Evolutionary conservation across 2,113 vertebrate genomes (phyloP).

Genomic region (Austrofundulus limnaeus): DNA sequence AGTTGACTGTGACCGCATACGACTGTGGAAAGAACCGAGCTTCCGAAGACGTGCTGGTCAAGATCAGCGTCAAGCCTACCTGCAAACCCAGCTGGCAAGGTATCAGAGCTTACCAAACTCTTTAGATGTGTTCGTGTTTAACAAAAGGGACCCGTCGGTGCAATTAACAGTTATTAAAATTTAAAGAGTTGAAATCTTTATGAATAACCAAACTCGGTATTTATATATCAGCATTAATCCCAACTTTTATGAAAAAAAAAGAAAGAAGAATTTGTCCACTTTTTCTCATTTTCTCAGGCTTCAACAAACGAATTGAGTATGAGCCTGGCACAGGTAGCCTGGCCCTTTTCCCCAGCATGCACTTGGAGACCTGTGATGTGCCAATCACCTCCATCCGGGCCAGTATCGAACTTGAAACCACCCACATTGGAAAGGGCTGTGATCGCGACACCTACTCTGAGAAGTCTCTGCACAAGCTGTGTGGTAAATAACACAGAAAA

Average conservation of each 20-base stretch:
- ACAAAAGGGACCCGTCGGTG: not conserved
- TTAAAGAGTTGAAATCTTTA: constrained; percentile 18
- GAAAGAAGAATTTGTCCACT: too few species aligned
- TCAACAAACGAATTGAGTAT: constrained; percentile 93
- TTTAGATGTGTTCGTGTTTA: constrained; percentile 33
- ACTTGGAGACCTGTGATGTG: constrained; percentile 91
- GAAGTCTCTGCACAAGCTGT: constrained; percentile 94
- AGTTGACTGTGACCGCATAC: constrained; percentile 93
- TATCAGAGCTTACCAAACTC: constrained; percentile 55
- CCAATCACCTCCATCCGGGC: constrained; percentile 88
- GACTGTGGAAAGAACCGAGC: constrained; percentile 97
- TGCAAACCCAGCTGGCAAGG: constrained; percentile 98
- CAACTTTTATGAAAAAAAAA: too few species aligned
- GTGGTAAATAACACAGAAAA: constrained; percentile 80
- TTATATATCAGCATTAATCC: too few species aligned
- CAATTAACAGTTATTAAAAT: not conserved
- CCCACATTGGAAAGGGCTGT: constrained; percentile 96
- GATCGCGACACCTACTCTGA: constrained; percentile 98
- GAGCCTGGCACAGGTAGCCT: constrained; percentile 93
- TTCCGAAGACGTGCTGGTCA: constrained; percentile 91
- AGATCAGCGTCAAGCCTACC: constrained; percentile 92
- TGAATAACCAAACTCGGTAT: constrained; percentile 2
- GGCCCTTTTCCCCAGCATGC: constrained; percentile 90
- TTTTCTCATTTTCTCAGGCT: constrained; percentile 77
- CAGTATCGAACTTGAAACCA: constrained; percentile 90